A percentile compares a stretch with the other conserved stretches of the same genome.
phyloP scores from a whole-genome alignment of 1,140 invertebrate species.

The Pteromalus puparum region DNA sequence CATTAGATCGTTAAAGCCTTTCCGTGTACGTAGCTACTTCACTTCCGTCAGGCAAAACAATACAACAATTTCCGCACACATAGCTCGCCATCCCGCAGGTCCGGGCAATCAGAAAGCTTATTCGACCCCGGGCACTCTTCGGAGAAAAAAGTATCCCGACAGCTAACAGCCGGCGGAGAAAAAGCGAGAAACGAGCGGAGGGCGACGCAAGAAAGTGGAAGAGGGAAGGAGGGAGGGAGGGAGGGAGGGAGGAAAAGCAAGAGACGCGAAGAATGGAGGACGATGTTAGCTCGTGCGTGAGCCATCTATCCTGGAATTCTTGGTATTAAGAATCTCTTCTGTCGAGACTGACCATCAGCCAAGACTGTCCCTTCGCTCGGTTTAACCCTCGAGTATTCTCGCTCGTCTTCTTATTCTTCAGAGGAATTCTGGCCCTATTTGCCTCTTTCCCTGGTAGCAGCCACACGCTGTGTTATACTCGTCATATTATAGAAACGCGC shows the following conservation, averaged over 20 bases:
- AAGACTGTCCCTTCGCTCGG: background rate
- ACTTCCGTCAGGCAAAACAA: background rate
- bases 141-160: background rate
- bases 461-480: too few species aligned
- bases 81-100: background rate
- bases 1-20: background rate
- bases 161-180: background rate
- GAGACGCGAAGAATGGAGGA: constrained; percentile 2
- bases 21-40: background rate
- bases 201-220: background rate
- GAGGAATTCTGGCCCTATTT: background rate
- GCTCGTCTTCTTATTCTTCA: background rate
- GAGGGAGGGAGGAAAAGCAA: constrained; percentile 21
- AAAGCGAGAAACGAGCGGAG: background rate
- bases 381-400: constrained; percentile 14
- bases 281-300: constrained; percentile 46
- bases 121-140: background rate
- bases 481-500: too few species aligned
- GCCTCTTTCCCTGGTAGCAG: background rate
- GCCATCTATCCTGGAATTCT: constrained; percentile 51
- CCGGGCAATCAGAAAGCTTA: background rate
- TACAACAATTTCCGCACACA: constrained; percentile 18
- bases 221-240: too few species aligned
- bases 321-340: constrained; percentile 46
- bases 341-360: background rate